A percentile compares a stretch with the other conserved stretches of the same genome.
Conservation (phyloP, 2,888 invertebrate genomes). For the Dusona sp. region DNA sequence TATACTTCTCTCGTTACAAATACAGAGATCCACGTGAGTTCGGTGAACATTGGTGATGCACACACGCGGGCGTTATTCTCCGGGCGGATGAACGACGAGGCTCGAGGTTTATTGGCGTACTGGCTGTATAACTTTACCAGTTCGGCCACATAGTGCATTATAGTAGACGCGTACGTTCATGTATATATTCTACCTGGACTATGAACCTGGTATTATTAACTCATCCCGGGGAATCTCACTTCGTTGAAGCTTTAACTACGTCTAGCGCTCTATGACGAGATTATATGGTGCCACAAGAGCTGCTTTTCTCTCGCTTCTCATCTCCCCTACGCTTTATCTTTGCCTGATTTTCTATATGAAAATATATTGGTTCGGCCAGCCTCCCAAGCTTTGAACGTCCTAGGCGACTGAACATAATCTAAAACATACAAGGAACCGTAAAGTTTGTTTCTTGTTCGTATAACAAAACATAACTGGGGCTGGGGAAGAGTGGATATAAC, state of each 20-base stretch:
- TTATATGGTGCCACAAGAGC: slow-evolving; percentile 22
- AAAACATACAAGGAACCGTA: slow-evolving; percentile 14
- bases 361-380: slow-evolving; percentile 6
- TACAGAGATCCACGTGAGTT: not conserved
- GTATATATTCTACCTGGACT: slow-evolving; percentile 15
- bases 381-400: not conserved
- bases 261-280: slow-evolving; percentile 42
- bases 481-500: not conserved
- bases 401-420: slow-evolving; percentile 22
- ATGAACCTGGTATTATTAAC: slow-evolving; percentile 61
- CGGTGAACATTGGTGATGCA: slow-evolving; percentile 54
- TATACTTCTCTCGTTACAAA: slow-evolving; percentile 43
- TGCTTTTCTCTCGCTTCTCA: slow-evolving; percentile 23
- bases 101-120: slow-evolving; percentile 61
- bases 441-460: slow-evolving; percentile 14
- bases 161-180: slow-evolving; percentile 5
- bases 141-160: slow-evolving; percentile 47
- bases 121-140: slow-evolving; percentile 45
- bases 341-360: slow-evolving; percentile 38
- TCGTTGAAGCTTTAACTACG: slow-evolving; percentile 60
- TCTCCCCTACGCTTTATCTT: slow-evolving; percentile 4
- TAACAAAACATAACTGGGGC: not conserved
- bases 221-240: slow-evolving; percentile 59
- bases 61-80: slow-evolving; percentile 56
- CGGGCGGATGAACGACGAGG: slow-evolving; percentile 56